These are phyloP conservation scores for Clupea harengus DNA, from an alignment of 2,113 vertebrate genomes.

Conservation along the genomic window DNA sequence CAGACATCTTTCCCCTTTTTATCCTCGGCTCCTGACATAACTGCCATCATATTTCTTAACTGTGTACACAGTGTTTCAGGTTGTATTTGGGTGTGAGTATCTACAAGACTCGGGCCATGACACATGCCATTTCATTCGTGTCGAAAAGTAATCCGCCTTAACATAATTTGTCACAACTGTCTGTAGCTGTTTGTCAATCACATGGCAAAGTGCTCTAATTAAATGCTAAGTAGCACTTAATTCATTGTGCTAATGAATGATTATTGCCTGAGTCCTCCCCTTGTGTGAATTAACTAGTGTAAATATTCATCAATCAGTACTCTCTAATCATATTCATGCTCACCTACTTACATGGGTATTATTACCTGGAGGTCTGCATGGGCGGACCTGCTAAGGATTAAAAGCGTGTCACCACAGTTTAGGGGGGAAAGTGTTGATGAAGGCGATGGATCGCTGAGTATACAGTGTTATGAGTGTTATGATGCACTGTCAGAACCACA, in stretches of 20 bases:
- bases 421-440: neutral
- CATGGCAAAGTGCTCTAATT: neutral
- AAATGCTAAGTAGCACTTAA: conserved; percentile 9
- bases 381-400: neutral
- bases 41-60: neutral
- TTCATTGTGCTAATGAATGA: neutral
- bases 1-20: neutral
- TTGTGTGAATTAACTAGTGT: conserved; percentile 4
- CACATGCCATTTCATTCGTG: neutral
- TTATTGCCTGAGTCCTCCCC: neutral
- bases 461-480: neutral
- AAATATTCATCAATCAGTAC: neutral
- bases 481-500: neutral
- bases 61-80: too few relatives aligned
- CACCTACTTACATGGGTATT: neutral
- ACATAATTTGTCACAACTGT: neutral
- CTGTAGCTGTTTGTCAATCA: neutral
- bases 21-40: neutral
- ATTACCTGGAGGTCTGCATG: conserved; percentile 2
- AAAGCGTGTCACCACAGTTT: neutral
- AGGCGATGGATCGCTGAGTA: neutral
- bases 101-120: too few relatives aligned
- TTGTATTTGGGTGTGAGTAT: too few relatives aligned
- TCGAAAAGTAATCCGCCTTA: neutral
- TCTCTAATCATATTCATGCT: conserved; percentile 7